phyloP scores from a whole-genome alignment of 2,113 vertebrate genomes.

The Chamaetylas fuelleborni region DNA sequence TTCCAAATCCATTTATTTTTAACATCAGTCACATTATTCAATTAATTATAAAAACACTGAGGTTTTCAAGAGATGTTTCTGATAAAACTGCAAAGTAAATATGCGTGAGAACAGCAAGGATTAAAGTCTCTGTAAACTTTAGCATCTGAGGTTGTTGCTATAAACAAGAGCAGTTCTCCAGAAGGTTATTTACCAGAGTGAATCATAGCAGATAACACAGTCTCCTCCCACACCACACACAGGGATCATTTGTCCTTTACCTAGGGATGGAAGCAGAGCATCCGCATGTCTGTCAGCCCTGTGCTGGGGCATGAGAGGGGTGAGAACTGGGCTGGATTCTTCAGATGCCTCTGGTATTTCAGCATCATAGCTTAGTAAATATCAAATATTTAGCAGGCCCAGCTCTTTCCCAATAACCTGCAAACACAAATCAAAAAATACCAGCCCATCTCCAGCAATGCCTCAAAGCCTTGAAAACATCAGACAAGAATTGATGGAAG shows the following conservation, averaged over 20 bases:
- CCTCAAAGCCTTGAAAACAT: not conserved
- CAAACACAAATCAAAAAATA: not conserved
- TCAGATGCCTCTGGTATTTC: not conserved
- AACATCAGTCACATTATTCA: slow-evolving; percentile 53
- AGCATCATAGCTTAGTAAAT: not conserved
- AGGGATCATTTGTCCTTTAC: not conserved
- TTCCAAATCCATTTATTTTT: slow-evolving; percentile 52
- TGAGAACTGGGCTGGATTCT: not conserved
- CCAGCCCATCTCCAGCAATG: not conserved
- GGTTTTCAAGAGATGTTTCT: slow-evolving; percentile 42
- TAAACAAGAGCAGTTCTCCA: not conserved
- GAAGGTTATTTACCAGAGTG: slow-evolving; percentile 50
- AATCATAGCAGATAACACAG: slow-evolving; percentile 46
- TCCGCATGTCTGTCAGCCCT: not conserved
- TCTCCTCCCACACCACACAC: slow-evolving; percentile 38
- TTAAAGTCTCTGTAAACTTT: slow-evolving; percentile 30
- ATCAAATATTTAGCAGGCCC: not conserved
- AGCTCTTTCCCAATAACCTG: not conserved
- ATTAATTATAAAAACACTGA: slow-evolving; percentile 59
- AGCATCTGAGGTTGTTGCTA: not conserved
- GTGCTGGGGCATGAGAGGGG: not conserved
- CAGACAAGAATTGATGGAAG: not conserved
- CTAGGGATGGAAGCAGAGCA: not conserved
- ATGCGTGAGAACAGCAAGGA: slow-evolving; percentile 22
- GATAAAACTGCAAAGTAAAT: slow-evolving; percentile 22